Conservation (phyloP, 2,888 invertebrate genomes). For the Callimorpha dominula region DNA sequence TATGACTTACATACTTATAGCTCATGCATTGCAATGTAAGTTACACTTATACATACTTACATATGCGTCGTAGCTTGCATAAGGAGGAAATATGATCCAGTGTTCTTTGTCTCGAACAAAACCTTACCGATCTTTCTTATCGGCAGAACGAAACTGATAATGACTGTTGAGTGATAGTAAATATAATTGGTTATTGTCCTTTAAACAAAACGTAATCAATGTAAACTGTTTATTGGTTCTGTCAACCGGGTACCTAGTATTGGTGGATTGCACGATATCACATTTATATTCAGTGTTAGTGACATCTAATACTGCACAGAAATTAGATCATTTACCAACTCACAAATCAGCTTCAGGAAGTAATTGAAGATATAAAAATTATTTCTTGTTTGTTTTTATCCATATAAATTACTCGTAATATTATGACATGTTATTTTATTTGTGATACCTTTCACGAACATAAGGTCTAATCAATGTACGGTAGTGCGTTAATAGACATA, state of each 20-base stretch:
- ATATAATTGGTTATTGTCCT: slow-evolving; percentile 26
- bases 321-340: background rate
- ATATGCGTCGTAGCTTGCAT: background rate
- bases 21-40: background rate
- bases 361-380: background rate
- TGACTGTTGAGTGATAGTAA: slow-evolving; percentile 25
- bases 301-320: background rate
- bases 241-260: slow-evolving; percentile 6
- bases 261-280: background rate
- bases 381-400: background rate
- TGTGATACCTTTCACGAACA: no score
- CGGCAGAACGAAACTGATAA: slow-evolving; percentile 26
- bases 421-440: no score
- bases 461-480: no score
- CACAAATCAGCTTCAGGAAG: background rate
- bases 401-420: no score
- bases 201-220: slow-evolving; percentile 29
- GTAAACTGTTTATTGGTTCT: slow-evolving; percentile 13
- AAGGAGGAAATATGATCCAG: slow-evolving; percentile 29
- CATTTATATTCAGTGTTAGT: background rate
- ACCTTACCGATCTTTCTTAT: slow-evolving; percentile 13
- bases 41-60: background rate
- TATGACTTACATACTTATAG: slow-evolving; percentile 8
- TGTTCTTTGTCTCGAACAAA: slow-evolving; percentile 25
- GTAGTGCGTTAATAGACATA: no score